phyloP scores from a whole-genome alignment of 2,113 vertebrate genomes.

The Piliocolobus tephrosceles region DNA sequence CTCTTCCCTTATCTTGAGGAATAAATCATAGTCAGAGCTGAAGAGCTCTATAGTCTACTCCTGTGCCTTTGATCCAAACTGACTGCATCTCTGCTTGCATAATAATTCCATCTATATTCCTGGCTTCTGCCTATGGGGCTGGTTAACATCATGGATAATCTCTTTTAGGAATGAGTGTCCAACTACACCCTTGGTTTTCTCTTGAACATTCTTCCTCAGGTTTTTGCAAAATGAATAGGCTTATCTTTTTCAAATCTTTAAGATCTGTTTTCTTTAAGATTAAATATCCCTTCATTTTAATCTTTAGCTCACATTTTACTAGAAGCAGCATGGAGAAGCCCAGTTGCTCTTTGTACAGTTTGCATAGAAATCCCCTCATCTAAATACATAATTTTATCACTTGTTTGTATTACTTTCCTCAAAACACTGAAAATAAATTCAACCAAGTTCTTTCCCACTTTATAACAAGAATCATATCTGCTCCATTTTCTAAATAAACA shows the following conservation, averaged over 20 bases:
- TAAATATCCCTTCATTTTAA: background rate
- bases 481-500: background rate
- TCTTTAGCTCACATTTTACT: background rate
- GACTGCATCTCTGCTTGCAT: background rate
- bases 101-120: fast-evolving
- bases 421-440: background rate
- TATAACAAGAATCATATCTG: background rate
- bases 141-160: background rate
- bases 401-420: background rate
- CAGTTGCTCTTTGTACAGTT: background rate
- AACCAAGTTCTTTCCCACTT: background rate
- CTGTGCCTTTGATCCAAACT: background rate
- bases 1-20: background rate
- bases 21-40: background rate
- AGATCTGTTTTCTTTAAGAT: background rate
- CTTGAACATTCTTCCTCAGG: background rate
- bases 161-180: background rate
- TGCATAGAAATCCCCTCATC: background rate
- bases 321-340: background rate
- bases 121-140: background rate
- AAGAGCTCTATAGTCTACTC: background rate
- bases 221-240: background rate
- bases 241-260: background rate
- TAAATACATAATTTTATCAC: background rate
- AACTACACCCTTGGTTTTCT: background rate